Conservation (phyloP, 2,113 vertebrate genomes). For the Ibidorhyncha struthersii region DNA sequence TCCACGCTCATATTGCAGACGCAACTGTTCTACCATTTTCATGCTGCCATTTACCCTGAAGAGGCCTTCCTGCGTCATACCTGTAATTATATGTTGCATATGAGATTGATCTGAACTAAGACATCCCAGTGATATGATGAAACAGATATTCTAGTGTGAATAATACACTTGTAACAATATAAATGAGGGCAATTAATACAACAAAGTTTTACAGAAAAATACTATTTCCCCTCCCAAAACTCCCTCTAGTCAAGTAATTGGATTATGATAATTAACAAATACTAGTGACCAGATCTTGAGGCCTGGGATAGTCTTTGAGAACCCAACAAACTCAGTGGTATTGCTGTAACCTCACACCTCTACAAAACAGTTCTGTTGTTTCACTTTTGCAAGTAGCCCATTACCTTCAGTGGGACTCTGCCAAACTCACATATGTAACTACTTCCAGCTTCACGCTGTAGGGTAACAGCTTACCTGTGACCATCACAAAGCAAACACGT, state of each 20-base stretch:
- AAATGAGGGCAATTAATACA: background rate
- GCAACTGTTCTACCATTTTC: conserved; percentile 84
- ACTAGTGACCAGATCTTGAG: background rate
- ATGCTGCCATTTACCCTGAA: conserved; percentile 90
- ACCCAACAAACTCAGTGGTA: background rate
- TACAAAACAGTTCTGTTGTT: background rate
- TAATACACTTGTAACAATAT: background rate
- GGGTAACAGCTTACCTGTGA: background rate
- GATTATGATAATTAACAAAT: background rate
- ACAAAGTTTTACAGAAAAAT: background rate
- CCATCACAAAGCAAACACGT: background rate
- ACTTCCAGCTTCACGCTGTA: background rate
- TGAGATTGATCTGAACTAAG: background rate
- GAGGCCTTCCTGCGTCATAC: conserved; percentile 89
- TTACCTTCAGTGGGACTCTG: background rate
- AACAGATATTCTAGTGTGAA: background rate
- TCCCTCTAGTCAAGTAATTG: background rate
- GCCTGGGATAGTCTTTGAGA: background rate
- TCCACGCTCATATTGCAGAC: conserved; percentile 79
- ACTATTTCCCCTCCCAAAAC: background rate
- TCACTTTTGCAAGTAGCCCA: background rate
- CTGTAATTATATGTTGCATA: conserved; percentile 65
- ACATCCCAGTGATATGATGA: background rate
- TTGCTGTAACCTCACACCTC: background rate
- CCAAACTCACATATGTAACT: background rate